Percentiles rank a stretch among this genome's conserved stretches.
These are phyloP conservation scores for Pyrgilauda ruficollis DNA, from an alignment of 2,113 vertebrate species.

Conservation along the genomic window DNA sequence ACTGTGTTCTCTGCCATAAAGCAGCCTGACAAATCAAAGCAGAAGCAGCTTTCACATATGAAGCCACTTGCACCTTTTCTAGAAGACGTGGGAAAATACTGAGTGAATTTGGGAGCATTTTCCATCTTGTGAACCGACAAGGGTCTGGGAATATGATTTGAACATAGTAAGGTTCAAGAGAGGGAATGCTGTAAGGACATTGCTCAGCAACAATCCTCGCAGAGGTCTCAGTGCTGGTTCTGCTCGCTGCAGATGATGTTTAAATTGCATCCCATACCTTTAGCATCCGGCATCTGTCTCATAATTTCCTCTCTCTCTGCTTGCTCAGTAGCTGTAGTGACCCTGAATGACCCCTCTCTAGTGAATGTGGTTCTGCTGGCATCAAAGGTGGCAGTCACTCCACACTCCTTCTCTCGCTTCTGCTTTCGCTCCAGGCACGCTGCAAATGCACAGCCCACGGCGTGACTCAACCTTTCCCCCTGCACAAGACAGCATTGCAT, in stretches of 20 bases:
- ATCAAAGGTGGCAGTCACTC: slow-evolving; percentile 97
- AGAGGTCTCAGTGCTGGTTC: background rate
- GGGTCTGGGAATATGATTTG: background rate
- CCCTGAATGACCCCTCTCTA: slow-evolving; percentile 95
- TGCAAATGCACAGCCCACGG: slow-evolving; percentile 96
- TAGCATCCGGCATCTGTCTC: slow-evolving; percentile 93
- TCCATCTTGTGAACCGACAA: background rate
- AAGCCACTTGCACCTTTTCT: background rate
- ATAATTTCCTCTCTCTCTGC: slow-evolving; percentile 95
- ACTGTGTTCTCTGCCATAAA: background rate
- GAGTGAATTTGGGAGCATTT: background rate
- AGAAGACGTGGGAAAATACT: background rate
- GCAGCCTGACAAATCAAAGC: background rate
- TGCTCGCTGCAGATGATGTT: background rate
- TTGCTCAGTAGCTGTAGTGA: slow-evolving; percentile 95
- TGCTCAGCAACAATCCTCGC: background rate
- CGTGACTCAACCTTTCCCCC: slow-evolving; percentile 96
- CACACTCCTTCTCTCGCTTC: slow-evolving; percentile 98
- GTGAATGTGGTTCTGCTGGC: slow-evolving; percentile 98
- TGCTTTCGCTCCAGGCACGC: slow-evolving; percentile 97
- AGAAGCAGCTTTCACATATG: background rate
- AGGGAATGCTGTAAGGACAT: background rate
- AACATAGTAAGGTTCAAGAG: background rate
- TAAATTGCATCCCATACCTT: slow-evolving; percentile 74
- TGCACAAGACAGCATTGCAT: slow-evolving; percentile 63